A percentile compares a stretch with the other conserved stretches of the same genome.
Conservation (phyloP, 2,797 vertebrate species). For the Discoglossus pictus region DNA sequence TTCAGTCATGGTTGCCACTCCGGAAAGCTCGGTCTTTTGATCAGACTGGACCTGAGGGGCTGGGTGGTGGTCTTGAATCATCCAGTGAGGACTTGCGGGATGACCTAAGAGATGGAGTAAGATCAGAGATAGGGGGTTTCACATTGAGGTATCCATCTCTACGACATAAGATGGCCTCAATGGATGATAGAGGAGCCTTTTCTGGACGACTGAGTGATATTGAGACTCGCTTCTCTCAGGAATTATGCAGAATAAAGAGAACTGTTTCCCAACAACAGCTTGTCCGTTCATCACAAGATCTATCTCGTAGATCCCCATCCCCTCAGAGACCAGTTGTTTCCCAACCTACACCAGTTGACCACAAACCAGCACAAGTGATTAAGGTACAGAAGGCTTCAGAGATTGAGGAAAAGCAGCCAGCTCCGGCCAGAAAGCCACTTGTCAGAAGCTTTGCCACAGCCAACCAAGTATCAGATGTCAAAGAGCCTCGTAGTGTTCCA, state of each 20-base stretch:
- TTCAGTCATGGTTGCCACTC: conserved; percentile 85
- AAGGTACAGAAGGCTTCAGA: conserved; percentile 57
- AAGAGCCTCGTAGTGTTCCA: conserved; percentile 55
- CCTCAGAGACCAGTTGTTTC: conserved; percentile 59
- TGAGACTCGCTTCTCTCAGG: conserved; percentile 91
- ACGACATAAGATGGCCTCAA: conserved; percentile 87
- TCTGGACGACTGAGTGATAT: conserved; percentile 87
- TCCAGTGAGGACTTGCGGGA: conserved; percentile 78
- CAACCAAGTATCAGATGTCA: conserved; percentile 58
- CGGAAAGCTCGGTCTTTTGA: conserved; percentile 89
- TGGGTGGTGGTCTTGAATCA: conserved; percentile 70
- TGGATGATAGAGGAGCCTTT: conserved; percentile 88
- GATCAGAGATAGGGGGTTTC: conserved; percentile 71
- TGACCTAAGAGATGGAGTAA: conserved; percentile 79
- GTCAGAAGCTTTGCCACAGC: conserved; percentile 47
- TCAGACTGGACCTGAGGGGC: conserved; percentile 74
- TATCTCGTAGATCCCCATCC: conserved; percentile 70
- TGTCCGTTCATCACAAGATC: conserved; percentile 82
- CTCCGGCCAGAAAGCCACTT: conserved; percentile 49
- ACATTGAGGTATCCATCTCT: conserved; percentile 83
- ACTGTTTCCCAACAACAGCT: conserved; percentile 91
- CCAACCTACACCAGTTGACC: conserved; percentile 32
- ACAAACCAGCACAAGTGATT: conserved; percentile 58
- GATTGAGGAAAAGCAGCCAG: conserved; percentile 56
- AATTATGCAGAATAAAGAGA: conserved; percentile 90